Base-by-base conservation (phyloP, 2,797 vertebrate species). In the Zenarchopterus dispar region DNA sequence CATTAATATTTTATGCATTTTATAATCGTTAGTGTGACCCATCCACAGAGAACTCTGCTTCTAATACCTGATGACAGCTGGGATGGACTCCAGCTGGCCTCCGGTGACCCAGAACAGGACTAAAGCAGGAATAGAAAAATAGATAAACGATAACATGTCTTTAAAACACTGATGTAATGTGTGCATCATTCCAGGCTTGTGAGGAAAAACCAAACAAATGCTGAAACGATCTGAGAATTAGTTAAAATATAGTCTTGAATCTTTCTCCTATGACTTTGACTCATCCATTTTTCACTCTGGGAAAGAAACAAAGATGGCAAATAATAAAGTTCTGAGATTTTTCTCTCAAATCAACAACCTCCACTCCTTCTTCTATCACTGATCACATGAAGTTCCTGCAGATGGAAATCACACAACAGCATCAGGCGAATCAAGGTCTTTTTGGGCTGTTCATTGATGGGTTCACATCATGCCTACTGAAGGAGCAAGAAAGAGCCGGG, bases 401-500 rank as follows among this genome's bases (percentile, higher is more conserved):
- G 42, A 47, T 59, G 17, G 41, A 50, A 78, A 71, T 42, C n/a
- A 21, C 45, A 56, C 18, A 58, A 52, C 23, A 45, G 16, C 3
- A 4, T 9, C n/a, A 41, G 6, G n/a, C 56, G n/a, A 54, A 58
- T 18, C 11, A 43, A 67, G 26, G 31, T 51, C 13, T 15, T 41
- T n/a, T 44, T 72, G 46, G 49, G 54, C 51, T 31, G n/a, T 8
- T 42, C 24, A 45, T 17, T 66, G 54, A 60, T 51, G 8, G 21
- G 41, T 61, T 70, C 24, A 44, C 39, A 53, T 66, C 21, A 60
- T 44, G 31, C 28, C 46, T 57, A 61, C 21, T 41, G 9, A 62
- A 64, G 48, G 39, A 62, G 59, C 48, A 62, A 69, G 51, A 65
- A 26, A 56, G 9, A 64, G 43, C 28, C 43, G 24, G 28, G 46